Evolutionary conservation across 2,888 invertebrate genomes (phyloP).

Genomic region (Nemotelus pantherinus): DNA sequence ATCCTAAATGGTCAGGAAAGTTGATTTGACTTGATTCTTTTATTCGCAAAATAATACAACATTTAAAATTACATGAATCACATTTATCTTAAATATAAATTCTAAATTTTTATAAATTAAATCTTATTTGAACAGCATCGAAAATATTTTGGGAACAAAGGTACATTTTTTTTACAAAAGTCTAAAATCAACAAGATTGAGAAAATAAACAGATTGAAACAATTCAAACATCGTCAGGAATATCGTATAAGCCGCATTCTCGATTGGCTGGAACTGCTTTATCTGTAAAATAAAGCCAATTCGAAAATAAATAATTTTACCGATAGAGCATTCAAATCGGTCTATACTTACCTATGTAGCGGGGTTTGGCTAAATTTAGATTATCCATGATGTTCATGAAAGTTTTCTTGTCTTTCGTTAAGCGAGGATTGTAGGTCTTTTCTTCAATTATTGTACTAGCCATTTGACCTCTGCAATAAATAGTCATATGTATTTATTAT

Average conservation of each 20-base stretch:
- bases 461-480: constrained; percentile 72
- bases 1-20: too few species aligned
- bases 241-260: constrained; percentile 81
- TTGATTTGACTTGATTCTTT: too few species aligned
- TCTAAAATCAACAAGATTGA: too few species aligned
- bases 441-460: constrained; percentile 94
- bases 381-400: constrained; percentile 93
- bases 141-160: too few species aligned
- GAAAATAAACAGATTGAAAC: too few species aligned
- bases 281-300: constrained; percentile 67
- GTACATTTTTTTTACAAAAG: too few species aligned
- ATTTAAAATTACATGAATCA: too few species aligned
- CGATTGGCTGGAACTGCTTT: constrained; percentile 88
- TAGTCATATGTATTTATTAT: too few species aligned
- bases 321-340: constrained; percentile 1
- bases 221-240: constrained; percentile 54
- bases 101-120: too few species aligned
- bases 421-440: constrained; percentile 84
- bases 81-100: too few species aligned
- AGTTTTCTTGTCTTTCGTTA: constrained; percentile 82
- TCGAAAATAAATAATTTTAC: background rate
- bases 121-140: too few species aligned
- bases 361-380: constrained; percentile 91
- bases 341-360: constrained; percentile 85
- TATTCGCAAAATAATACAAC: too few species aligned